Evolutionary conservation across 2,888 invertebrate species (phyloP).

Genomic region (Drosophila fungiperda): DNA sequence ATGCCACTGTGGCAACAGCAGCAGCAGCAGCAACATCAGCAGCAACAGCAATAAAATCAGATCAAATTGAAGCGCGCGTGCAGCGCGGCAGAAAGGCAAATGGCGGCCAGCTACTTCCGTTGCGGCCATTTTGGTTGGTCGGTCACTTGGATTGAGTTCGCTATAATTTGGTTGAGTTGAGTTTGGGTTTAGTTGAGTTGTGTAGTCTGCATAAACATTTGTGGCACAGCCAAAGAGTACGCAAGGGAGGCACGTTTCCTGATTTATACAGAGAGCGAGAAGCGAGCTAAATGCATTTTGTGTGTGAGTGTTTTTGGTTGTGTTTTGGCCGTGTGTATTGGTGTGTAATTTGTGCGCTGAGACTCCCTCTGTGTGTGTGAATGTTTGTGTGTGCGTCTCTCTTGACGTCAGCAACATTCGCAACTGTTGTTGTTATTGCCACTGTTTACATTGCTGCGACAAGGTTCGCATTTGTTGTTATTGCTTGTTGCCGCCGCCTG

Average conservation of each 20-base stretch:
- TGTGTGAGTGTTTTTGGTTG: constrained; percentile 12
- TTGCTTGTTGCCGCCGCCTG: constrained; percentile 42
- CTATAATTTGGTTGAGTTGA: constrained; percentile 29
- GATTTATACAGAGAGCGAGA: constrained; percentile 9
- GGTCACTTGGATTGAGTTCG: constrained; percentile 54
- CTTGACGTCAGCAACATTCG: constrained; percentile 70
- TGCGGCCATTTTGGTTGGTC: constrained; percentile 73
- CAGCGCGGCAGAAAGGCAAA: constrained; percentile 59
- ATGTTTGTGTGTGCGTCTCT: constrained; percentile 35
- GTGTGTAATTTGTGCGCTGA: constrained; percentile 8
- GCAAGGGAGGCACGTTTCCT: neutral
- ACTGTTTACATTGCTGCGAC: constrained; percentile 76
- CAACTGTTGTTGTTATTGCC: constrained; percentile 54
- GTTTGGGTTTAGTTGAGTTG: constrained; percentile 44
- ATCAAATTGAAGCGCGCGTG: constrained; percentile 66
- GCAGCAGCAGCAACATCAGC: constrained; percentile 39
- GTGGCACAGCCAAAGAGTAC: constrained; percentile 10
- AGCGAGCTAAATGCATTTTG: constrained; percentile 62
- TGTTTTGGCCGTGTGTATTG: neutral
- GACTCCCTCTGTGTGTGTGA: constrained; percentile 8
- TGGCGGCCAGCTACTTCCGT: constrained; percentile 70
- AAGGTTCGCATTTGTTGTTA: constrained; percentile 69
- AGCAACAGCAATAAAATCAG: constrained; percentile 70
- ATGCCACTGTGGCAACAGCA: constrained; percentile 11
- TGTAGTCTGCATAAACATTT: constrained; percentile 62